Evolutionary conservation across 37 sponge, comb jelly and placozoan genomes (phyloP), one percentile per base, ranked within the genome.

Genomic region (Lycopodina hypogea): DNA sequence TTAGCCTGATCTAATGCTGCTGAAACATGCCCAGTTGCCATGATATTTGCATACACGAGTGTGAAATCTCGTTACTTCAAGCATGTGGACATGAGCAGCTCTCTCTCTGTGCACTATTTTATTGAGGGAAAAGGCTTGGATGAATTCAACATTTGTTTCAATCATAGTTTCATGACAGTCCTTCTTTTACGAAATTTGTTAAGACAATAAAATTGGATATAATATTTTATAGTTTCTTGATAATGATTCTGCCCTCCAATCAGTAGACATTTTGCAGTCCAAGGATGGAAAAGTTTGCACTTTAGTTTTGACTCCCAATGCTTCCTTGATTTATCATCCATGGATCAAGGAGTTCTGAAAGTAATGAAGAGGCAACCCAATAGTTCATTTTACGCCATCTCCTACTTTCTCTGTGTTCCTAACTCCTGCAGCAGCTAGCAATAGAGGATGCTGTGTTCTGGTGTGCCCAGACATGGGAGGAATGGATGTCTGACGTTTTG

Each of bases 271-370:
- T 17, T 65, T 65, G 12, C 32, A 29, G 35, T 32, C 35, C 35
- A 32, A 12, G 30, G 66, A 65, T 65, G 66, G 66, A 4, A 65
- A 65, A 17, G 35, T 65, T 32, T 32, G 17, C 30, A 65, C 66
- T 33, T 8, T 32, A 34, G 26, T 65, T 32, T 33, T 65, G 7
- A 32, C 66, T 65, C 66, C 66, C 34, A 65, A 65, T 30, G 7
- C 66, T 17, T 30, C 66, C 26, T 65, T 34, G 18, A 30, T 32
- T 30, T 7, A 32, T 30, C 66, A 65, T 2, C 35, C 66, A 65
- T 65, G 61, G 66, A 32, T 65, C 66, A 65, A 33, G 66, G 66
- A 14, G 30, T 65, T 65, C 34, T 65, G 32, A 34, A 65, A 65
- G 18, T 34, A 14, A 30, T 65, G 34, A 32, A 65, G n/a, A n/a